A percentile compares a stretch with the other conserved stretches of the same genome.
Evolutionary conservation across 2,113 vertebrate genomes (phyloP).

Genomic region (Pelecanus crispus): DNA sequence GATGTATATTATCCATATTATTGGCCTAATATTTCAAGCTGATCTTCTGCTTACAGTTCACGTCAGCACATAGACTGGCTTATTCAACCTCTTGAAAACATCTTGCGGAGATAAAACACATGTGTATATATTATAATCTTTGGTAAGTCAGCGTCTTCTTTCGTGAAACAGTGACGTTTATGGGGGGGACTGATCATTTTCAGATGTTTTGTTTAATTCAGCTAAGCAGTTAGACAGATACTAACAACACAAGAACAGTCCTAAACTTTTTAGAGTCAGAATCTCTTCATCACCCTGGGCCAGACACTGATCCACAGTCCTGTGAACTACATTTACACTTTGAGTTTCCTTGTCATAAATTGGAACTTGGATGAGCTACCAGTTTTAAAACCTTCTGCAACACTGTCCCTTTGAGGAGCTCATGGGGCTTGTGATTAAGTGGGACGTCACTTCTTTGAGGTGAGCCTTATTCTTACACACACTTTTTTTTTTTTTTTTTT

Average conservation of each 20-base stretch:
- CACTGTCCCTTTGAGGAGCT: background rate
- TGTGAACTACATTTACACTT: background rate
- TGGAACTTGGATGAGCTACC: background rate
- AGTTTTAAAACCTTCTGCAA: background rate
- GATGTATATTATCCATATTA: constrained; percentile 71
- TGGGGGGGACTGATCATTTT: constrained; percentile 45
- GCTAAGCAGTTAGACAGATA: constrained; percentile 47
- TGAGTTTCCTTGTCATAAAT: background rate
- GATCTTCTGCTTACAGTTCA: constrained; percentile 72
- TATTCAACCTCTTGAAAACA: constrained; percentile 71
- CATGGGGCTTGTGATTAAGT: background rate
- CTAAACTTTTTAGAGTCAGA: constrained; percentile 41
- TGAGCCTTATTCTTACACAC: background rate
- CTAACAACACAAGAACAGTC: constrained; percentile 12
- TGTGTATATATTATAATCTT: constrained; percentile 61
- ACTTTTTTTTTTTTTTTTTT: background rate
- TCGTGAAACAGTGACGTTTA: constrained; percentile 40
- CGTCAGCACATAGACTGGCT: constrained; percentile 66
- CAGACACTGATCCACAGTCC: background rate
- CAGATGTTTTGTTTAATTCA: constrained; percentile 66
- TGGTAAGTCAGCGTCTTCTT: constrained; percentile 55
- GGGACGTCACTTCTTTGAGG: background rate
- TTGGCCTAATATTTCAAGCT: constrained; percentile 71
- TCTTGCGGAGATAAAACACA: constrained; percentile 69
- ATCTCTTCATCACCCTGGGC: constrained; percentile 12